Base-by-base conservation (phyloP, 2,797 vertebrate species). In the Microctenopoma lineatum region DNA sequence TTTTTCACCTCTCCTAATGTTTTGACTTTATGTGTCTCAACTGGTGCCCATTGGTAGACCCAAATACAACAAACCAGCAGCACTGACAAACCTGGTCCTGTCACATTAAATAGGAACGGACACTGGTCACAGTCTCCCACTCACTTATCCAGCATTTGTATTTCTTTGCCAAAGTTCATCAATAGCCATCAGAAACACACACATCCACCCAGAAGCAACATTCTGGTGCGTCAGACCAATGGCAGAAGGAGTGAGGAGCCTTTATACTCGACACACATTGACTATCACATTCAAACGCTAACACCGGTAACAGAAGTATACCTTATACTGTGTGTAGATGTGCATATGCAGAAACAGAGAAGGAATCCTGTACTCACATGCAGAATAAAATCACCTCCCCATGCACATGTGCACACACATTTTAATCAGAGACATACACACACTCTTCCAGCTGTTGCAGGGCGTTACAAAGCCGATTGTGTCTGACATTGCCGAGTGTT, bases 191-290 rank as follows among this genome's bases (percentile, higher is more conserved):
- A 54, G 50, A 51, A 14, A 66, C 65, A 58, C 44, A 36, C 62
- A 67, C 58, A 26, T 47, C 55, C n/a, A 60, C 29, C n/a, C 70
- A 67, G 80, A 81, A 58, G 79, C 76, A 68, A 58, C 58, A 70
- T 87, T 90, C 80, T 79, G 58, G 82, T 77, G 80, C 83, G 81
- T 56, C 38, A 70, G 73, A 88, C 84, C 84, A 78, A 84, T 59
- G 85, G 87, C 87, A 90, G 88, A 91, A 89, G 88, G 88, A 86
- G 61, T 60, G 86, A 89, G 81, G 78, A 70, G 83, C 84, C 77
- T 84, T 86, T 77, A 87, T 84, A 66, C 60, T 73, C 81, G n/a
- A n/a, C 3, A 0, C 1, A 58, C 44, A n/a, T 15, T 29, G 26
- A 46, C 10, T 2, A 15, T 21, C 46, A 21, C 52, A 59, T n/a